phyloP scores from a whole-genome alignment of 2,113 vertebrate genomes.

The Limanda limanda region DNA sequence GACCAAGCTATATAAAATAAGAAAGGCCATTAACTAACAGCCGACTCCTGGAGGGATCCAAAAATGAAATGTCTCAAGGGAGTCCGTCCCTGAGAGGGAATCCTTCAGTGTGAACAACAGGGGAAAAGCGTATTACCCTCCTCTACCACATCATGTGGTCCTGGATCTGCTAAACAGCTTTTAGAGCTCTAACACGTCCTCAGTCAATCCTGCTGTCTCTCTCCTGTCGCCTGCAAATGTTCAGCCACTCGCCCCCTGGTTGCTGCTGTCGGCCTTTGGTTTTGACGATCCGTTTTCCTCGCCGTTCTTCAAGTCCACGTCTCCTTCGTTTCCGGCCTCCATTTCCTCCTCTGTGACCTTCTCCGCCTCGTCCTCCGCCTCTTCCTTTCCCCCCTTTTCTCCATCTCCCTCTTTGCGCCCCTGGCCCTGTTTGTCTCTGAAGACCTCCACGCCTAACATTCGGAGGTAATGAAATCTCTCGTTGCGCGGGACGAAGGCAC shows the following conservation, averaged over 20 bases:
- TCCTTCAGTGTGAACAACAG: conserved; percentile 37
- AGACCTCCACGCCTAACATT: conserved; percentile 95
- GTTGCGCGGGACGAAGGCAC: conserved; percentile 95
- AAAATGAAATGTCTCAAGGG: background rate
- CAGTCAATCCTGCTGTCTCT: conserved; percentile 6
- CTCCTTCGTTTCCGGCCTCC: conserved; percentile 6
- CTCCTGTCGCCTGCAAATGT: background rate
- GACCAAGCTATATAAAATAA: conserved; percentile 47
- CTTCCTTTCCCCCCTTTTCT: conserved; percentile 51
- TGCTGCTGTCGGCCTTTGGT: conserved; percentile 33
- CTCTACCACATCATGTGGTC: conserved; percentile 10
- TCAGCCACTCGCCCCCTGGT: conserved; percentile 59
- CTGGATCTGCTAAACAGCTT: conserved; percentile 23
- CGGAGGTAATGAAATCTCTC: conserved; percentile 95
- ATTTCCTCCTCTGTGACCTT: conserved; percentile 10
- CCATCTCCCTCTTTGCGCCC: conserved; percentile 74
- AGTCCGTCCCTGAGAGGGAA: conserved; percentile 37
- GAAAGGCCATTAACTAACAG: conserved; percentile 44
- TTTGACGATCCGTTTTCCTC: conserved; percentile 42
- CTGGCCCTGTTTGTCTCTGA: conserved; percentile 86
- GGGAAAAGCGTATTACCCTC: conserved; percentile 8
- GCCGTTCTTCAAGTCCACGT: conserved; percentile 49
- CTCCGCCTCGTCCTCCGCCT: conserved; percentile 21
- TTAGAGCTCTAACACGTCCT: conserved; percentile 5
- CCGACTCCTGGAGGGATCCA: conserved; percentile 18